Conservation (phyloP, 2,113 vertebrate species). For the Xerus inauris region DNA sequence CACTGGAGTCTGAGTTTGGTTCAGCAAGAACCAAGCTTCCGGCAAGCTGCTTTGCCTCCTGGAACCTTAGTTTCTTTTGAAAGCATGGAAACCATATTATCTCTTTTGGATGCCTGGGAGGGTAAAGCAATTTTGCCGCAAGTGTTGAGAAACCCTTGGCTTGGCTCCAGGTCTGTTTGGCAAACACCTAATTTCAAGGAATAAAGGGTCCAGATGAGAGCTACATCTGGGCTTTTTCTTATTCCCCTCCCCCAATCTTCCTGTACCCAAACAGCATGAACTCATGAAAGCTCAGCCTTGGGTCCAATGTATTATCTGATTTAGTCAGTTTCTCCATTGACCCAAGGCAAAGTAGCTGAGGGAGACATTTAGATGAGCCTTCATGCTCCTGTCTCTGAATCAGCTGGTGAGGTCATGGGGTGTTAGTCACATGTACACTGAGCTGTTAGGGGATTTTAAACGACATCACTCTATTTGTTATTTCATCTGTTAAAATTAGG, state of each 20-base stretch:
- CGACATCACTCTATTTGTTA: slow-evolving; percentile 60
- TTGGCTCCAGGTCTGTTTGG: not conserved
- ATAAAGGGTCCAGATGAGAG: not conserved
- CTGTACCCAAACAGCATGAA: not conserved
- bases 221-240: not conserved
- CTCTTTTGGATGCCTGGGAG: not conserved
- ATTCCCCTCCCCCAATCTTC: not conserved
- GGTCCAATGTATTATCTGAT: not conserved
- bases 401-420: slow-evolving; percentile 74
- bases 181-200: not conserved
- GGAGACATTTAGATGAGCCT: not conserved
- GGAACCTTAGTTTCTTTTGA: not conserved
- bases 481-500: slow-evolving; percentile 76
- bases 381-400: slow-evolving; percentile 50
- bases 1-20: not conserved
- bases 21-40: not conserved
- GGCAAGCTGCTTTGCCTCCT: not conserved
- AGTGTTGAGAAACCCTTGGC: not conserved
- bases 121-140: not conserved
- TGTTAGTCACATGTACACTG: slow-evolving; percentile 71
- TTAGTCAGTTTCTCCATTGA: slow-evolving; percentile 1
- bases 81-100: not conserved
- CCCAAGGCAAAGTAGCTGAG: slow-evolving; percentile 57
- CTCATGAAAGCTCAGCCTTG: not conserved
- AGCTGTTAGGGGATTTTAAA: slow-evolving; percentile 67